Evolutionary conservation across 2,888 invertebrate species (phyloP), one percentile per base, ranked within the genome.

Genomic region (Himalopsyche tibetana): DNA sequence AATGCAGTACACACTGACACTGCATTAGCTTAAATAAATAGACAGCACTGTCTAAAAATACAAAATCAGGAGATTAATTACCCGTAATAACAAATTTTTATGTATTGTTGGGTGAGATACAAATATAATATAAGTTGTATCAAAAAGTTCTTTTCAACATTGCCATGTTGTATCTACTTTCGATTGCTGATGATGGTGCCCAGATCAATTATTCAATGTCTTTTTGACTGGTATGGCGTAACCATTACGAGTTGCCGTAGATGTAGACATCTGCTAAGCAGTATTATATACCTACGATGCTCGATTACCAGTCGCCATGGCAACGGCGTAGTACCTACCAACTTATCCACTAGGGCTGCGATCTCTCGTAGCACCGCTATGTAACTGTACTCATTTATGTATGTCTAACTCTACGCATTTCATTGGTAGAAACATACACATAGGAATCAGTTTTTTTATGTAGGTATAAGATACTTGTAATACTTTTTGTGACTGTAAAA

Each of bases 241-340:
- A 74, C 74, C 74, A 74, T 74, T 74, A 74, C 74, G 74, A 74
- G 74, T 38, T 74, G 15, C 11, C 38, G 74, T 36, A 36, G 74
- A 38, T 74, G 74, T 74, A 74, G 74, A 74, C 74, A 74, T 74
- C 74, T 74, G 74, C 74, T 74, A 36, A 74, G 74, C 74, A 74
- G 74, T 36, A 12, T 36, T 74, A 74, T 74, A 74, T 74, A 74
- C 38, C 80, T 45, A 56, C 84, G 55, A 55, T 91, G 91, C 91
- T 91, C 92, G 92, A 92, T 85, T 93, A 92, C 92, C 91, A 91
- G 91, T 91, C 91, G 91, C 90, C 91, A 91, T 92, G 92, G 91
- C 91, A 91, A 89, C 88, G 36, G 36, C 74, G 74, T 74, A 74
- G 74, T 36, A 74, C 74, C 74, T 74, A 74, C 36, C 74, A 36